Evolutionary conservation across 2,888 invertebrate genomes (phyloP).

Genomic region (Micropterix aruncella): DNA sequence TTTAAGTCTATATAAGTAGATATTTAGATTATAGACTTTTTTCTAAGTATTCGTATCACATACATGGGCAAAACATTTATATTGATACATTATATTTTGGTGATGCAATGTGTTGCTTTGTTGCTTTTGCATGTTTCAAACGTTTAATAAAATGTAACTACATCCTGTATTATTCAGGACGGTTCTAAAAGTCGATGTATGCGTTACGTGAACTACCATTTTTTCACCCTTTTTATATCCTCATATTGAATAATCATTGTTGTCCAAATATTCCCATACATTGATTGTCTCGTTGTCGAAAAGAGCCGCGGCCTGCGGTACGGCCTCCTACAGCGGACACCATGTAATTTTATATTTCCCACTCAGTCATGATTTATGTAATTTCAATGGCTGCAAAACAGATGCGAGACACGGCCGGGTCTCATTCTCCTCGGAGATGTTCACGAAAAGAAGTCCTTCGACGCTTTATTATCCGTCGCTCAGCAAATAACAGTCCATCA

Average conservation of each 20-base stretch:
- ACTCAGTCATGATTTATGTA: not conserved
- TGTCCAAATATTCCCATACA: not conserved
- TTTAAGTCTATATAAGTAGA: no score
- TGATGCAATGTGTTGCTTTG: no score
- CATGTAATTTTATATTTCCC: not conserved
- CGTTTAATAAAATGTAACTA: no score
- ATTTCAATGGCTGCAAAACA: not conserved
- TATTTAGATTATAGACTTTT: no score
- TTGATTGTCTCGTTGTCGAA: not conserved
- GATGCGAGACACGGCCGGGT: not conserved
- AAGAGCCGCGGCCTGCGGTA: not conserved
- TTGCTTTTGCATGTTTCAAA: no score
- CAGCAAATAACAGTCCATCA: not conserved
- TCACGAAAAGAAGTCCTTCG: not conserved
- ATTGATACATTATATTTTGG: no score
- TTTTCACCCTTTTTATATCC: no score
- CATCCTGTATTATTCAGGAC: no score
- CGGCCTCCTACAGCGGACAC: not conserved
- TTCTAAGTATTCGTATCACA: no score
- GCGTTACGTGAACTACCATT: no score
- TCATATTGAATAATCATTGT: not conserved
- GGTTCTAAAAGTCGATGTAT: no score
- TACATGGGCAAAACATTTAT: no score
- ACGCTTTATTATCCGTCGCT: not conserved
- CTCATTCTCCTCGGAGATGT: not conserved